phyloP scores from a whole-genome alignment of 2,113 vertebrate genomes.

The Nannospalax galili region DNA sequence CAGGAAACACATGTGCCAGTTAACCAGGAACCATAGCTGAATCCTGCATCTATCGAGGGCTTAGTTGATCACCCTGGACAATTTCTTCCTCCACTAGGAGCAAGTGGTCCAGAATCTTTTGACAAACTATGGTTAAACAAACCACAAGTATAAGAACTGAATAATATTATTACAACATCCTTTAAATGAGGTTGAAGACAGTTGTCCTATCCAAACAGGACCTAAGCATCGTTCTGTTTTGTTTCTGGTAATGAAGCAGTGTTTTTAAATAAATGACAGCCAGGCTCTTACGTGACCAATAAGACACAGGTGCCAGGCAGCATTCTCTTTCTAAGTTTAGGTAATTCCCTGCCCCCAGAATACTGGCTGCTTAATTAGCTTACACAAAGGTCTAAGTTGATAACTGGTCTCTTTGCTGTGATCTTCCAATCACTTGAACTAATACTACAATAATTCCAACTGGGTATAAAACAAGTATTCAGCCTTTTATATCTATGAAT shows the following conservation, averaged over 20 bases:
- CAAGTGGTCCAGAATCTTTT: constrained; percentile 1
- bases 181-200: not conserved
- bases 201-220: not conserved
- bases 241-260: not conserved
- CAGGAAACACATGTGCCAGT: not conserved
- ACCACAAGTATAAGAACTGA: not conserved
- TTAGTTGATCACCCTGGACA: not conserved
- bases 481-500: not conserved
- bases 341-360: not conserved
- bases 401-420: not conserved
- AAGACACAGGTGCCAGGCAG: not conserved
- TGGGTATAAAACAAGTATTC: not conserved
- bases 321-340: constrained; percentile 11
- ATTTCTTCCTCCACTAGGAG: not conserved
- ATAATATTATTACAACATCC: not conserved
- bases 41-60: not conserved
- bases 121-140: not conserved
- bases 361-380: not conserved
- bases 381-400: not conserved
- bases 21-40: not conserved
- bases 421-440: not conserved
- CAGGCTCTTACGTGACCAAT: not conserved
- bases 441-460: not conserved
- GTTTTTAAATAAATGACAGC: not conserved
- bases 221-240: not conserved